Evolutionary conservation across 2,797 vertebrate species (phyloP).

Genomic region (Coilia nasus): DNA sequence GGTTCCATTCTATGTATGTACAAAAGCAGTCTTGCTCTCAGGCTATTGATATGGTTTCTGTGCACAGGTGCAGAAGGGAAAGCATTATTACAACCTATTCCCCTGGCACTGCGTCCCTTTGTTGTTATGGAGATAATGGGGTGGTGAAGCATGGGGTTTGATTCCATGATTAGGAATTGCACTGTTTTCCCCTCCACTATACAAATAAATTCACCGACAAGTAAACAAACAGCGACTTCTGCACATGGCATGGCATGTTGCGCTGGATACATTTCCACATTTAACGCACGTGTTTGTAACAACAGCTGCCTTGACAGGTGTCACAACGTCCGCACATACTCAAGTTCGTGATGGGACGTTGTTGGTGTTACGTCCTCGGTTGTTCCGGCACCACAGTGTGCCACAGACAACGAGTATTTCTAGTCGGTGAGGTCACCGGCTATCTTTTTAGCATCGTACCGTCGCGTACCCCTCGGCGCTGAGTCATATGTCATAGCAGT

Average conservation of each 20-base stretch:
- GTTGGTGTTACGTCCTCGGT: not conserved
- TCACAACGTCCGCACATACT: not conserved
- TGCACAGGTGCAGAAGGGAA: slow-evolving; percentile 7
- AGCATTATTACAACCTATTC: not conserved
- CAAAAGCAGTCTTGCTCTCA: not conserved
- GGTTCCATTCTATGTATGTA: not conserved
- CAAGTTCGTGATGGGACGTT: not conserved
- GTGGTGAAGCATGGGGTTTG: not conserved
- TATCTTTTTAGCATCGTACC: slow-evolving; percentile 41
- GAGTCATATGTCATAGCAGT: slow-evolving; percentile 46
- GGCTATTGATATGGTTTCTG: not conserved
- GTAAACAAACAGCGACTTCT: not conserved
- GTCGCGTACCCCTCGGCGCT: slow-evolving; percentile 30
- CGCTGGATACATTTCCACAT: not conserved
- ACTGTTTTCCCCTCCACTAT: not conserved
- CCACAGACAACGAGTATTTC: slow-evolving; percentile 27
- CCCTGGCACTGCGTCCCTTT: not conserved
- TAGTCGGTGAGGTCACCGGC: slow-evolving; percentile 30
- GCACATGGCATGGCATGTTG: not conserved
- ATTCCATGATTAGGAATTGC: not conserved
- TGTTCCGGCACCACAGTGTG: not conserved
- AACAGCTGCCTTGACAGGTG: not conserved
- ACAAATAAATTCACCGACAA: not conserved
- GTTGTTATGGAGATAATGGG: not conserved
- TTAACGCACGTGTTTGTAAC: slow-evolving; percentile 4